Conservation (phyloP, 2,888 invertebrate species). For the Agrilus mali region DNA sequence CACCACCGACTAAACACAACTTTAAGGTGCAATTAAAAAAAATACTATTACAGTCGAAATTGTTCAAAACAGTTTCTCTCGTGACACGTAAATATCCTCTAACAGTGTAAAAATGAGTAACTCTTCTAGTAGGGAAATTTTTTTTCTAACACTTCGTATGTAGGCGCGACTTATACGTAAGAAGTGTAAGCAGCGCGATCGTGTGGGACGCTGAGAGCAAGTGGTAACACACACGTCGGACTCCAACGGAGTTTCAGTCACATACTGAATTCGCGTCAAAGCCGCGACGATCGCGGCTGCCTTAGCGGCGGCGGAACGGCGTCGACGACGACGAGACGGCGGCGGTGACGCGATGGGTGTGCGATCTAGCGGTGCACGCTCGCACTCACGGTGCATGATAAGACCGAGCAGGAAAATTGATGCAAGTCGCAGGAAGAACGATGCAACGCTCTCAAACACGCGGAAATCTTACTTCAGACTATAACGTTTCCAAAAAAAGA, state of each 20-base stretch:
- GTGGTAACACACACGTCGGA: slow-evolving; percentile 26
- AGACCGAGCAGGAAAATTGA: slow-evolving; percentile 5
- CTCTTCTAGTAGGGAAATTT: no score
- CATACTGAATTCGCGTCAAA: slow-evolving; percentile 39
- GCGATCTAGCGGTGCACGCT: slow-evolving; percentile 40
- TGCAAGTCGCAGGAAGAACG: no score
- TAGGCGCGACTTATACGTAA: slow-evolving; percentile 1
- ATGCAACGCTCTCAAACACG: no score
- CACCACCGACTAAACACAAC: neutral
- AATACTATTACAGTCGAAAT: no score
- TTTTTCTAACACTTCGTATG: neutral
- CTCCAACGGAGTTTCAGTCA: slow-evolving; percentile 28
- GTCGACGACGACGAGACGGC: slow-evolving; percentile 33
- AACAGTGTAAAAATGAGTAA: no score
- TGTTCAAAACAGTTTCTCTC: no score
- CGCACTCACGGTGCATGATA: slow-evolving; percentile 15
- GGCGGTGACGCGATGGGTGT: slow-evolving; percentile 35
- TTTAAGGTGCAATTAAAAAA: no score
- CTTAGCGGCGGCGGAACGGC: slow-evolving; percentile 32
- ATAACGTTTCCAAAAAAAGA: no score
- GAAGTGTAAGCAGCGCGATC: no score
- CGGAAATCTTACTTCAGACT: no score
- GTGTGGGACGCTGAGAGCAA: slow-evolving; percentile 10
- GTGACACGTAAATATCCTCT: no score
- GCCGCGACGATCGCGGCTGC: slow-evolving; percentile 30